Percentiles rank a stretch among this genome's conserved stretches.
Conservation (phyloP, 2,888 invertebrate genomes). For the Tenthredo livida region DNA sequence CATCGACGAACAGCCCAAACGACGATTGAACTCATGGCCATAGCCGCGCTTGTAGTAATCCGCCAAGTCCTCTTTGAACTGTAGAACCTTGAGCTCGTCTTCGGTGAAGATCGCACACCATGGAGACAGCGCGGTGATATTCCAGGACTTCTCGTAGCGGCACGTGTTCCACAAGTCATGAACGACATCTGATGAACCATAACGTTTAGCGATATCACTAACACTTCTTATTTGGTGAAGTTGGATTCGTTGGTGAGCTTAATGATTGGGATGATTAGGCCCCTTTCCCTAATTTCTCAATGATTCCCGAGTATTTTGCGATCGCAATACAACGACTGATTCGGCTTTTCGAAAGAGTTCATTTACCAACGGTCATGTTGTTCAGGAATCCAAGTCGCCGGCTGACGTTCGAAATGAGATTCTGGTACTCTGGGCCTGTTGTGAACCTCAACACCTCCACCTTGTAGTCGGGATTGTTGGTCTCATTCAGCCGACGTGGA, state of each 20-base stretch:
- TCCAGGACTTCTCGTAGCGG: slow-evolving; percentile 90
- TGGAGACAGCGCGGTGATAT: slow-evolving; percentile 83
- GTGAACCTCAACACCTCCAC: slow-evolving; percentile 77
- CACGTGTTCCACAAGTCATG: slow-evolving; percentile 89
- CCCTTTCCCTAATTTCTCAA: too few species aligned
- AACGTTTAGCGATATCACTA: not conserved
- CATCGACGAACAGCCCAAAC: slow-evolving; percentile 86
- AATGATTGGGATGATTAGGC: too few species aligned
- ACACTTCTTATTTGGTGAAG: too few species aligned
- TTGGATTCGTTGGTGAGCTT: too few species aligned
- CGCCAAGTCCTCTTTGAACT: slow-evolving; percentile 88
- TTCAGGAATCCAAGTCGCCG: slow-evolving; percentile 84
- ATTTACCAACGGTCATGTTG: slow-evolving; percentile 74
- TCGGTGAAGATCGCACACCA: slow-evolving; percentile 90
- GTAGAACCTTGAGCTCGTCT: slow-evolving; percentile 86
- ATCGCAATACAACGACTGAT: too few species aligned
- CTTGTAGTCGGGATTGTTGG: slow-evolving; percentile 71
- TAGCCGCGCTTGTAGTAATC: slow-evolving; percentile 88
- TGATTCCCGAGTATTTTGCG: not conserved
- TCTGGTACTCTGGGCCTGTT: slow-evolving; percentile 77
- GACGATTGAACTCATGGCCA: slow-evolving; percentile 83
- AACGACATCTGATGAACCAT: slow-evolving; percentile 78
- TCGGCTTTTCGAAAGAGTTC: not conserved
- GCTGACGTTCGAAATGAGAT: slow-evolving; percentile 81
- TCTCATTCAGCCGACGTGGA: slow-evolving; percentile 80